A percentile compares a stretch with the other conserved stretches of the same genome.
Evolutionary conservation across 2,113 vertebrate genomes (phyloP).

Genomic region (Gopherus evgoodei): DNA sequence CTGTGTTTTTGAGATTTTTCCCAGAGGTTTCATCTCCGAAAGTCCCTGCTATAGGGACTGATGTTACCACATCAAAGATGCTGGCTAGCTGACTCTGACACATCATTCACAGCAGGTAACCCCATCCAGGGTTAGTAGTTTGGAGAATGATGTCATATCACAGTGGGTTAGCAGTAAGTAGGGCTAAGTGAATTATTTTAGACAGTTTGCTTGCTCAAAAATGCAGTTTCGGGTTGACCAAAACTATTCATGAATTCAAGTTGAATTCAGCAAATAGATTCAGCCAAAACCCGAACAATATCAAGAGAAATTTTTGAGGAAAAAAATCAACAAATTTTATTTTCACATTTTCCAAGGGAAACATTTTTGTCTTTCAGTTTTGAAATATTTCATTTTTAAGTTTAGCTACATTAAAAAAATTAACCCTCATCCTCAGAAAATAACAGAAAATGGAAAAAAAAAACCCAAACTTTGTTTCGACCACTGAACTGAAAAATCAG

Average conservation of each 20-base stretch:
- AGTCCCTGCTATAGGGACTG: neutral
- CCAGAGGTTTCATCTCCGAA: neutral
- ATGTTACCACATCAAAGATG: neutral
- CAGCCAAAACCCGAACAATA: neutral
- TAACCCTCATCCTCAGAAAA: too few species aligned
- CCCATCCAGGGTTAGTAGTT: neutral
- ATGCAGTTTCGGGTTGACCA: rapidly evolving
- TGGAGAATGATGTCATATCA: slow-evolving; percentile 18
- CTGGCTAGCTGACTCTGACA: neutral
- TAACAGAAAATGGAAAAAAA: too few species aligned
- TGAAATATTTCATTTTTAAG: too few species aligned
- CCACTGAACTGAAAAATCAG: too few species aligned
- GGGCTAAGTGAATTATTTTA: neutral
- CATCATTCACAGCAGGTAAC: neutral
- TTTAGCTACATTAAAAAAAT: too few species aligned
- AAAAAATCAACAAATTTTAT: neutral
- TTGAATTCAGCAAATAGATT: neutral
- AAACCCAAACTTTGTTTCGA: too few species aligned
- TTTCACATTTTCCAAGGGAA: neutral
- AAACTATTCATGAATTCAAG: neutral
- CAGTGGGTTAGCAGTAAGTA: slow-evolving; percentile 1
- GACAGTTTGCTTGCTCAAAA: neutral
- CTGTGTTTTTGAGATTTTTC: neutral
- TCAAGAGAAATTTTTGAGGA: neutral
- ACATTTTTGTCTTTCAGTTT: neutral